These are phyloP conservation scores for Clupea harengus DNA, from an alignment of 2,113 vertebrate species.

Conservation along the genomic window DNA sequence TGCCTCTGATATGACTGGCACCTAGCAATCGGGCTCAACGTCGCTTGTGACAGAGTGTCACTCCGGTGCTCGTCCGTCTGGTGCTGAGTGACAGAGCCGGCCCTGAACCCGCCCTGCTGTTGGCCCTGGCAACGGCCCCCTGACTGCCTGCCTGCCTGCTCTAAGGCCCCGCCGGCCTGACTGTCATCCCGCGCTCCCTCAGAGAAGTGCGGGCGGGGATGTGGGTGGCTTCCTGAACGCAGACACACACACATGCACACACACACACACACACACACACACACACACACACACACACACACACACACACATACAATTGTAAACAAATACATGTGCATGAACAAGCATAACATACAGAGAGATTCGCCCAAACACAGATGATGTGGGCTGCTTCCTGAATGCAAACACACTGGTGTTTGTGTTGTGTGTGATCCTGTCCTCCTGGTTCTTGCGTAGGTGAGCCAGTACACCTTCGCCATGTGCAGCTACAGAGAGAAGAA, in stretches of 20 bases:
- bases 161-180: not conserved
- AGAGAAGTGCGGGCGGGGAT: not conserved
- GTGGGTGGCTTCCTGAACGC: not conserved
- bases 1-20: slow-evolving; percentile 78
- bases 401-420: accelerated
- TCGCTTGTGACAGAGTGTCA: slow-evolving; percentile 85
- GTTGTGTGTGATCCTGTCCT: slow-evolving; percentile 36
- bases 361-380: too few species aligned
- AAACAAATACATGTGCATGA: not conserved
- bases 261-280: not conserved
- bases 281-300: not conserved
- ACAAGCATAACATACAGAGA: not conserved
- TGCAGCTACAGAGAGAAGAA: slow-evolving; percentile 99
- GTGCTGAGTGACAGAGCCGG: slow-evolving; percentile 65
- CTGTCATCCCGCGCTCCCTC: not conserved
- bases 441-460: slow-evolving; percentile 78
- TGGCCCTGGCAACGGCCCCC: not conserved
- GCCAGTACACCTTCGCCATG: slow-evolving; percentile 99
- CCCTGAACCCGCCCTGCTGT: slow-evolving; percentile 24
- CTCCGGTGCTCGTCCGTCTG: slow-evolving; percentile 67
- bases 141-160: not conserved
- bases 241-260: slow-evolving; percentile 13
- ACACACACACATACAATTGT: not conserved
- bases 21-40: slow-evolving; percentile 74
- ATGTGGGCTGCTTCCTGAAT: too few species aligned